Percentiles rank a stretch among this genome's conserved stretches.
Evolutionary conservation across 2,888 invertebrate species (phyloP).

Genomic region (Lacanobia oleracea): DNA sequence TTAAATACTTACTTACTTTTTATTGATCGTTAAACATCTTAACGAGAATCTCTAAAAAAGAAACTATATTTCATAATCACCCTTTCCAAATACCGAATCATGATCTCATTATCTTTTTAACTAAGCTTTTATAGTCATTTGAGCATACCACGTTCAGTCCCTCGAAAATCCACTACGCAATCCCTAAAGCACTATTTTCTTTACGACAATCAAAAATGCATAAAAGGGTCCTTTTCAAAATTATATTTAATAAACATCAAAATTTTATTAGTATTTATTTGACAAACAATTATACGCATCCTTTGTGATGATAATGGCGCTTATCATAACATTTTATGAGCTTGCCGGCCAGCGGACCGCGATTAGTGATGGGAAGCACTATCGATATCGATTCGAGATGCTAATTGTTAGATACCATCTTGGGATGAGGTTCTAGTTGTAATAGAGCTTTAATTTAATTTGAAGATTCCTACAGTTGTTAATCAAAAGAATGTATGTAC

Average conservation of each 20-base stretch:
- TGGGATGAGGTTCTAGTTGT: neutral
- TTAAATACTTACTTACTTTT: neutral
- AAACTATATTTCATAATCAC: conserved; percentile 19
- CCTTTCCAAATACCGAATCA: conserved; percentile 8
- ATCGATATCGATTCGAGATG: conserved; percentile 41
- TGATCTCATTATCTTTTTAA: conserved; percentile 23
- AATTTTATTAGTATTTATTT: conserved; percentile 90
- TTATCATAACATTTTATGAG: conserved; percentile 88
- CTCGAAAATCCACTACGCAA: conserved; percentile 57
- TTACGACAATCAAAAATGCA: conserved; percentile 77
- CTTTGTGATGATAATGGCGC: conserved; percentile 89
- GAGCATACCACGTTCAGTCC: conserved; percentile 53
- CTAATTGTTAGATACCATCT: neutral
- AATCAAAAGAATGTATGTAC: neutral
- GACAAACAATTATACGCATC: conserved; percentile 90
- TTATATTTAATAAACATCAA: conserved; percentile 90
- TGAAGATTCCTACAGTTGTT: neutral
- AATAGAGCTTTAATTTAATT: neutral
- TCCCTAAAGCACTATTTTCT: conserved; percentile 71
- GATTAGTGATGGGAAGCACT: conserved; percentile 72
- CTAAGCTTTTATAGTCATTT: conserved; percentile 46
- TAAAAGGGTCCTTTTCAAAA: conserved; percentile 81
- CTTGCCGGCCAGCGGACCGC: conserved; percentile 69
- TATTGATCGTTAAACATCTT: neutral
- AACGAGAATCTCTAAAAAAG: neutral